Conservation (phyloP, 2,888 invertebrate genomes). For the Latrodectus hesperus region DNA sequence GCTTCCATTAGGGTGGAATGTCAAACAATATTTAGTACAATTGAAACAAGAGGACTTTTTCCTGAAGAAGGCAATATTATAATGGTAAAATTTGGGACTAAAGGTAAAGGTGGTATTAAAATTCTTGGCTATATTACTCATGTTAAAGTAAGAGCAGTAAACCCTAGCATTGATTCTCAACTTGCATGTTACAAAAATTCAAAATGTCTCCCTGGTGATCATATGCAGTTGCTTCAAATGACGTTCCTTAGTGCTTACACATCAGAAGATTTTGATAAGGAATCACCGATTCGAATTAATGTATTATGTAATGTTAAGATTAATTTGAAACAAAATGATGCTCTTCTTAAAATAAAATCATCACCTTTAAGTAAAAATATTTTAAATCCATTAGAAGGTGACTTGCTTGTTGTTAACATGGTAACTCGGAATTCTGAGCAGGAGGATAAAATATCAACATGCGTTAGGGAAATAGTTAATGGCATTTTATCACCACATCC, state of each 20-base stretch:
- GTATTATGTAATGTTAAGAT: constrained; percentile 44
- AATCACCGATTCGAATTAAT: constrained; percentile 39
- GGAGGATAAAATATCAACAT: constrained; percentile 15
- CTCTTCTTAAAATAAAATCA: constrained; percentile 27
- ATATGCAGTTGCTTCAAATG: constrained; percentile 26
- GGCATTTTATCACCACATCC: constrained; percentile 55
- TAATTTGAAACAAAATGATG: constrained; percentile 58
- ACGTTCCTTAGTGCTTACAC: constrained; percentile 44
- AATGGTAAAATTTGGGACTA: constrained; percentile 50
- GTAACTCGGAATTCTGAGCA: neutral
- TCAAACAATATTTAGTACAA: constrained; percentile 32
- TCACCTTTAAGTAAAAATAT: constrained; percentile 40
- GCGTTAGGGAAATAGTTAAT: constrained; percentile 43
- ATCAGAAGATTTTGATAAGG: constrained; percentile 48
- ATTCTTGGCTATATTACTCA: constrained; percentile 48
- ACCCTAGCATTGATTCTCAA: constrained; percentile 11
- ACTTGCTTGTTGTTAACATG: constrained; percentile 15
- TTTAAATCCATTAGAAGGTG: constrained; percentile 45
- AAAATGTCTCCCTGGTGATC: constrained; percentile 20
- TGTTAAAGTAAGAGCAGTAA: constrained; percentile 27
- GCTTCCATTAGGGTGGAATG: constrained; percentile 44
- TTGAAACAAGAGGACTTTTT: constrained; percentile 25
- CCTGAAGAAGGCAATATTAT: constrained; percentile 59
- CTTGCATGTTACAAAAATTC: neutral
- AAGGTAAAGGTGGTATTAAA: constrained; percentile 43